Base-by-base conservation (phyloP, 2,113 vertebrate genomes). In the Stomatorhinus ivindoensis region DNA sequence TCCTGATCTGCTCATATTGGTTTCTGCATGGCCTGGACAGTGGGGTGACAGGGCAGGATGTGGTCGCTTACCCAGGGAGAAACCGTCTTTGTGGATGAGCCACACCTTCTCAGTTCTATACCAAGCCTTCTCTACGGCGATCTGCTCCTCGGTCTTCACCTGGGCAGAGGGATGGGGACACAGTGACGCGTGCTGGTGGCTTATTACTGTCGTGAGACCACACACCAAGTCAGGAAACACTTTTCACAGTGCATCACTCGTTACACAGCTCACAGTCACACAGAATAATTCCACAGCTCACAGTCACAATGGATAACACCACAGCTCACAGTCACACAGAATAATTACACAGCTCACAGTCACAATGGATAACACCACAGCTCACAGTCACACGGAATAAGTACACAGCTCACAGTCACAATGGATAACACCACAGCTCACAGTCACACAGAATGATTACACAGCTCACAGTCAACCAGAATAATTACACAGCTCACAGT, bases 1-100 rank as follows among this genome's bases (percentile, higher is more conserved):
- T 44, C 13, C 21, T n/a, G 44, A 47, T 42, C 82, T 84, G 42
- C 44, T 47, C 39, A 17, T 83, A 65, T 65, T 11, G n/a, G 61
- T 76, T 35, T 17, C 35, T 2, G 73, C 15, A 42, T 19, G 5
- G 15, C 35, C 31, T 15, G 73, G 13, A 39, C 6, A 76, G 31
- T 42, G 17, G 73, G 35, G 73, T 42, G 35, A 19, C 35, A 19
- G 15, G 69, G 35, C 69, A 35, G 69, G 69, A 46, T 10, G 39
- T 9, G 82, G 1, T 19, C 6, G 42, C 42, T 95, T 46, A 99
- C 98, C 98, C 92, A 99, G 93, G 0, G 98, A 98, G 93, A 99
- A 99, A 89, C 98, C 98, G 88, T 99, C 98, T 91, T 96, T 98
- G 95, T 99, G 98, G 91, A 98, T 96, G 88, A 99, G 97, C 98